Evolutionary conservation across 2,888 invertebrate genomes (phyloP), one percentile per base, ranked within the genome.

Genomic region (Dexiosoma caninum): DNA sequence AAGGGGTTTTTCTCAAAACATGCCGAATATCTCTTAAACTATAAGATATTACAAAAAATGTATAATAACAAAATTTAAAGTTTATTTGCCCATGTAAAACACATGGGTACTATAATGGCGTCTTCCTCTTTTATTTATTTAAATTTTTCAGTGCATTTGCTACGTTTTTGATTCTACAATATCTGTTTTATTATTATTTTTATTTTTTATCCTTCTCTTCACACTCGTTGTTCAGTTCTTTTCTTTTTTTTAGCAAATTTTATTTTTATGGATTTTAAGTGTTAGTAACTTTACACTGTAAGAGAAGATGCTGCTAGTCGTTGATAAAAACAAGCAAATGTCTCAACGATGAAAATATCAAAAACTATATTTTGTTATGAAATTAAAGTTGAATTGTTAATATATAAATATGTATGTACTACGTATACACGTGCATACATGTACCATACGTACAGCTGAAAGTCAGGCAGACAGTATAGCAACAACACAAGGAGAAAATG

Each of bases 221-320:
- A 30, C n/a, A 23, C 10, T 46, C 35, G 21, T n/a, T 40, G 3
- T 16, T 37, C 7, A n/a, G 6, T 23, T n/a, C n/a, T 27, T 27
- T 27, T 27, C 4, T 27, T 60, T 27, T 2, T 35, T 71, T 64
- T 37, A 21, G 49, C 27, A 72, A 60, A 72, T 53, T 16, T 44
- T 27, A 64, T 57, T 70, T 78, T 79, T 60, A 70, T 66, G 59
- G 42, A 37, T 75, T 70, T 44, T 69, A 51, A 57, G 74, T 69
- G 57, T 49, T 79, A 32, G 74, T 69, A 71, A 80, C 60, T 69
- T 71, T 51, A 59, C 70, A 59, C 19, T 40, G 23, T 19, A n/a
- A 12, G 42, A 64, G 27, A 60, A 30, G 40, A 37, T 37, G 19
- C 12, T 37, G 32, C 1, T 23, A 16, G 10, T 44, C 30, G 4